Base-by-base conservation (phyloP, 2,888 invertebrate species). In the Pimpla rufipes region DNA sequence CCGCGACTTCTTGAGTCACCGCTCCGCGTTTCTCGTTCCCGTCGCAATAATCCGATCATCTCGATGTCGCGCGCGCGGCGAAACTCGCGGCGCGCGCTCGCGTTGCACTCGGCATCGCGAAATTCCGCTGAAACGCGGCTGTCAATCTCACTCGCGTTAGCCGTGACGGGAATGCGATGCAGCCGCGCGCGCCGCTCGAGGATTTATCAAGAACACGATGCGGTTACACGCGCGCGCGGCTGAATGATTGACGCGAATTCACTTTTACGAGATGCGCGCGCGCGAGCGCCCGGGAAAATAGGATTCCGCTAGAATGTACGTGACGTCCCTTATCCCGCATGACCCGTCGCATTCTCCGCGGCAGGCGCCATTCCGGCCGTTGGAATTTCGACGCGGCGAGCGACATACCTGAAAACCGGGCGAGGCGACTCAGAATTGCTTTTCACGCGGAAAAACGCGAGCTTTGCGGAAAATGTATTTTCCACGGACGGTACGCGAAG, bases 1-100 rank as follows among this genome's bases (percentile, higher is more conserved):
- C 21, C 47, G 47, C 21, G 68, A 66, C 83, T 83, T 75, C 79
- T 75, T 71, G 62, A 77, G 55, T 77, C 42, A 80, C 21, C 66
- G 71, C 73, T 21, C 18, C 62, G n/a, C 37, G 40, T 6, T 57
- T 16, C 57, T 50, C 67, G 67, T 78, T 68, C 55, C 23, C 55
- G n/a, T 47, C 52, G 47, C 71, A 50, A 45, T 57, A 62, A 76
- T 67, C 66, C 67, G 79, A 80, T 74, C 57, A 67, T 47, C 68
- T 74, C 55, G 73, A 50, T 23, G 37, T 40, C 40, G 13, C 37
- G 37, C n/a, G n/a, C n/a, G n/a, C n/a, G n/a, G n/a, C n/a, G n/a
- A n/a, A n/a, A n/a, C n/a, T n/a, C n/a, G n/a, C n/a, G n/a, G n/a
- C n/a, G n/a, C n/a, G 40, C 3, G 21, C 13, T n/a, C 16, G 18